A percentile compares a stretch with the other conserved stretches of the same genome.
Conservation (phyloP, 2,113 vertebrate species). For the Lagopus leucura region DNA sequence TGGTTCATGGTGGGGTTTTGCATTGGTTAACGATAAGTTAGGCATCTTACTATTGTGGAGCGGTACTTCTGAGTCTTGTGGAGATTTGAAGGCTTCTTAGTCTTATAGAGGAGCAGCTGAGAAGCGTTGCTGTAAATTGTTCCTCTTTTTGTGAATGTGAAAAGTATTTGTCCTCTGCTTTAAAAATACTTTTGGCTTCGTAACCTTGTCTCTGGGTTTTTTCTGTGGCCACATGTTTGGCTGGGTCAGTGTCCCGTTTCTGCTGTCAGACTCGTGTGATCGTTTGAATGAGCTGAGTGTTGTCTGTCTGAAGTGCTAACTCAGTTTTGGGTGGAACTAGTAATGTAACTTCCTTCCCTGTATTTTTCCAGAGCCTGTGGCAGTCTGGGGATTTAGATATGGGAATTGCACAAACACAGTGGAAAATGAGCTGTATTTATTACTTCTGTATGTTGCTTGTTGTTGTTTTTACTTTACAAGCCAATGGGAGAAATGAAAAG, state of each 20-base stretch:
- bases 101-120: background rate
- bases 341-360: conserved; percentile 68
- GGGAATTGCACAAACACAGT: conserved; percentile 38
- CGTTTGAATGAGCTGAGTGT: conserved; percentile 38
- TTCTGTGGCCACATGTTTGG: background rate
- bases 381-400: conserved; percentile 63
- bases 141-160: background rate
- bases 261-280: conserved; percentile 18
- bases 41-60: background rate
- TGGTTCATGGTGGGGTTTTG: background rate
- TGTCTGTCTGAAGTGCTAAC: conserved; percentile 55
- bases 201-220: conserved; percentile 9
- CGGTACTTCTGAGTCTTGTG: background rate
- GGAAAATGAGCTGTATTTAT: background rate
- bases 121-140: background rate
- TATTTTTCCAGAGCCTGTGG: conserved; percentile 62
- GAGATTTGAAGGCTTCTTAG: background rate
- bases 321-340: conserved; percentile 63
- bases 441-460: background rate
- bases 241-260: background rate
- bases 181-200: background rate
- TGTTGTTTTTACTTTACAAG: conserved; percentile 4
- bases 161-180: background rate
- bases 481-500: background rate
- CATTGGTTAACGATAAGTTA: background rate